phyloP scores from a whole-genome alignment of 2,113 vertebrate genomes.

The Sminthopsis crassicaudata region DNA sequence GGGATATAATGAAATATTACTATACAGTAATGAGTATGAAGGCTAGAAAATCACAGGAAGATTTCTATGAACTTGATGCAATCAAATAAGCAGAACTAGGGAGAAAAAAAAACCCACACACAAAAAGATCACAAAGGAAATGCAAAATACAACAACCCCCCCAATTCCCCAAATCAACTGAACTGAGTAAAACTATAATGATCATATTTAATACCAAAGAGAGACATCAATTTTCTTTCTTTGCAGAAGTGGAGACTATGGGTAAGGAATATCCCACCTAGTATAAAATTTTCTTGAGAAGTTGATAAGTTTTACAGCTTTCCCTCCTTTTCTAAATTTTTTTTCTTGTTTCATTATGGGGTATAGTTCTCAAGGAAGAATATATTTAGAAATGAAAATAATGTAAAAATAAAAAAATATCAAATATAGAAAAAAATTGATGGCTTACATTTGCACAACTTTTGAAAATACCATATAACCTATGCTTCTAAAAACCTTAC shows the following conservation, averaged over 20 bases:
- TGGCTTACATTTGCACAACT: neutral
- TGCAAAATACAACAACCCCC: neutral
- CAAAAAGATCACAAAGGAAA: neutral
- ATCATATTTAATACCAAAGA: neutral
- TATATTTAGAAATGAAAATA: neutral
- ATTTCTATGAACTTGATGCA: neutral
- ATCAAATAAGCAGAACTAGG: neutral
- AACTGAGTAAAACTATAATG: neutral
- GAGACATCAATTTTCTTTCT: neutral
- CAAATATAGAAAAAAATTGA: neutral
- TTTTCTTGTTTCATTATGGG: neutral
- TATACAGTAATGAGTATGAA: neutral
- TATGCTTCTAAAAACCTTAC: neutral
- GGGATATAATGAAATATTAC: neutral
- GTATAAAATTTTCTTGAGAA: neutral
- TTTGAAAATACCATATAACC: neutral
- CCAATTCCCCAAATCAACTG: neutral
- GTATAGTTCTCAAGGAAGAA: neutral
- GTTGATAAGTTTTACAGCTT: neutral
- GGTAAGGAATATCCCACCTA: neutral
- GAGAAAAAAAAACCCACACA: neutral
- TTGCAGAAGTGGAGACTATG: neutral
- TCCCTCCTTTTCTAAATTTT: neutral
- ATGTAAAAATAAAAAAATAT: neutral
- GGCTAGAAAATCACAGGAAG: neutral